These are phyloP conservation scores for Eristalis tenax DNA, from an alignment of 2,888 invertebrate species.

Conservation along the genomic window DNA sequence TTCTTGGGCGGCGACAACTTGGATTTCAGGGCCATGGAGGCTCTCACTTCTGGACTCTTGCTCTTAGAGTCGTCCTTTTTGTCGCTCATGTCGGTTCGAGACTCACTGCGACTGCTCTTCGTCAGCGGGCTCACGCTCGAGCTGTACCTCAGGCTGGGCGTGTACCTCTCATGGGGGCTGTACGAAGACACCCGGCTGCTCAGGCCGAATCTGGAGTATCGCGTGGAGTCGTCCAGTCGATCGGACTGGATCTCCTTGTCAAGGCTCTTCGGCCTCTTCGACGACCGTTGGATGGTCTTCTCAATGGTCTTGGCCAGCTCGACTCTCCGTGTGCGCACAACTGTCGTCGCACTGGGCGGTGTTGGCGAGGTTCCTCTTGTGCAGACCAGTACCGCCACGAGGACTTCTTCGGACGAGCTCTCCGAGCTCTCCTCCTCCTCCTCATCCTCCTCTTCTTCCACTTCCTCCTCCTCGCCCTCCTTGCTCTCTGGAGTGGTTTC, in stretches of 20 bases:
- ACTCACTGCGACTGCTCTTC: constrained; percentile 72
- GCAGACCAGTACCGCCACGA: constrained; percentile 84
- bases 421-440: constrained; percentile 65
- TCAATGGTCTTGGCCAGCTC: constrained; percentile 89
- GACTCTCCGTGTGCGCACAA: constrained; percentile 86
- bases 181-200: constrained; percentile 82
- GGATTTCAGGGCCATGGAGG: constrained; percentile 73
- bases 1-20: constrained; percentile 79
- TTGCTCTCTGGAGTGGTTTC: constrained; percentile 47
- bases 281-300: constrained; percentile 85
- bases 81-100: constrained; percentile 64
- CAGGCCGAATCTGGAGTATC: constrained; percentile 85
- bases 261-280: constrained; percentile 83
- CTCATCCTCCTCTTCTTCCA: constrained; percentile 71
- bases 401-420: constrained; percentile 75
- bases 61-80: constrained; percentile 72
- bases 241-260: constrained; percentile 90
- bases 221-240: constrained; percentile 86
- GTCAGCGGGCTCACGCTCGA: constrained; percentile 76
- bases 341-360: constrained; percentile 83
- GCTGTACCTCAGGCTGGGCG: constrained; percentile 76
- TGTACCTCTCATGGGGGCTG: constrained; percentile 79
- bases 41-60: constrained; percentile 52
- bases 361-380: constrained; percentile 91
- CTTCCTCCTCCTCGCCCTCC: constrained; percentile 16